phyloP scores from a whole-genome alignment of 2,113 vertebrate species.

The Phaethornis superciliosus region DNA sequence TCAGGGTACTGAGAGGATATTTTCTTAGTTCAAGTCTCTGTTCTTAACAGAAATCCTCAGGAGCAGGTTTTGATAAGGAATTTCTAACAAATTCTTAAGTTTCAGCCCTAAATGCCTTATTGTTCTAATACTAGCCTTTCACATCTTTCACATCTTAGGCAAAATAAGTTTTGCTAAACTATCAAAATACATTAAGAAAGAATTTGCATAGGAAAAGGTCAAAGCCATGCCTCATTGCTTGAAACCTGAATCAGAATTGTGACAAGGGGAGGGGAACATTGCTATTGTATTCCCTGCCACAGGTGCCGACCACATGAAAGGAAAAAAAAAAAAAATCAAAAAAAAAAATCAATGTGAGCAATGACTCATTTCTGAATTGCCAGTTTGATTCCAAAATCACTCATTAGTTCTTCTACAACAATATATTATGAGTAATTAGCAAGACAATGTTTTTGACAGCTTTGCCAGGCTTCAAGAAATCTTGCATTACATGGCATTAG shows the following conservation, averaged over 20 bases:
- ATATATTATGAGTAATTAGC: conserved; percentile 37
- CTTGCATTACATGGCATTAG: not conserved
- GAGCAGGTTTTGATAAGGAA: not conserved
- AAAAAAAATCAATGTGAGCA: conserved; percentile 19
- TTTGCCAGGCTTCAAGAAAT: conserved; percentile 39
- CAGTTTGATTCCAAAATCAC: conserved; percentile 46
- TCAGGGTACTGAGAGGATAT: not conserved
- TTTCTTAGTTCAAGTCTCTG: not conserved
- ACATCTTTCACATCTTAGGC: not conserved
- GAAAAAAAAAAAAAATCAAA: conserved; percentile 33
- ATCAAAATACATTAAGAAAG: not conserved
- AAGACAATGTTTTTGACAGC: conserved; percentile 17
- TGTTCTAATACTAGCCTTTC: not conserved
- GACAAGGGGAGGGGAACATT: conserved; percentile 29
- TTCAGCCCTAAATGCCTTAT: not conserved
- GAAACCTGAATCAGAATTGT: not conserved
- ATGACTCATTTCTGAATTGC: conserved; percentile 53
- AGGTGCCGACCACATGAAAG: not conserved
- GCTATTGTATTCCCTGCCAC: not conserved
- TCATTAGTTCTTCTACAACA: conserved; percentile 53
- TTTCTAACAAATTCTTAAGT: not conserved
- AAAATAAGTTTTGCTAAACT: not conserved
- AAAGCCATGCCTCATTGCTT: not conserved
- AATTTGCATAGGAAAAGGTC: conserved; percentile 21
- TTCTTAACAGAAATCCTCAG: not conserved